Percentiles rank a stretch among this genome's conserved stretches.
Evolutionary conservation across 2,888 invertebrate species (phyloP).

Genomic region (Agrochola litura): DNA sequence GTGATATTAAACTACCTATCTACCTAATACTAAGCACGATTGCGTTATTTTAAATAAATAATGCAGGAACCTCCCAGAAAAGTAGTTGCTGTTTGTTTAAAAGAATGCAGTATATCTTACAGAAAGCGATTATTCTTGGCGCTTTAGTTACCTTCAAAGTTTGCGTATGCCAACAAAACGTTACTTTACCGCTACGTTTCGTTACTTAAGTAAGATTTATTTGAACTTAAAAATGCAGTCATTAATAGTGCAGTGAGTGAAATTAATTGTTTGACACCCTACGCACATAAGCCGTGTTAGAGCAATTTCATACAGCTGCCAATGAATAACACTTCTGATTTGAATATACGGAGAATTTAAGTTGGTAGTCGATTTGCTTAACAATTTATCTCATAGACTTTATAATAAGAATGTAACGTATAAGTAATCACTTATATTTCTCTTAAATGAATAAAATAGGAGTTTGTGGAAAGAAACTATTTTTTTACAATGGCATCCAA

Average conservation of each 20-base stretch:
- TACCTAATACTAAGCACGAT: conserved; percentile 9
- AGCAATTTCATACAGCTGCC: background rate
- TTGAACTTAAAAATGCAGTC: background rate
- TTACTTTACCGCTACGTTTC: background rate
- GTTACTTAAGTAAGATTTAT: background rate
- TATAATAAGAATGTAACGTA: background rate
- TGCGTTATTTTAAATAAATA: conserved; percentile 14
- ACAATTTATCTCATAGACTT: background rate
- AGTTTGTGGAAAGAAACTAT: background rate
- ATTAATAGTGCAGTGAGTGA: background rate
- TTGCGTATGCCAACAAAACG: background rate
- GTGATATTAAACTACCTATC: conserved; percentile 17
- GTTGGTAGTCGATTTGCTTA: background rate
- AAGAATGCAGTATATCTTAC: conserved; percentile 1
- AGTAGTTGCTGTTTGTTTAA: background rate
- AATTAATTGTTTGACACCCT: background rate
- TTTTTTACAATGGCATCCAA: background rate
- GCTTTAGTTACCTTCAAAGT: background rate
- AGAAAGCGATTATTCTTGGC: conserved; percentile 2
- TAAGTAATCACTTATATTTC: too few species aligned
- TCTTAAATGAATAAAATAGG: too few species aligned
- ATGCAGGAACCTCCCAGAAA: background rate
- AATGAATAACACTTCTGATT: background rate
- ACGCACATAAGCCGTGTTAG: background rate
- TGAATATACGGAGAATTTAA: too few species aligned